phyloP scores from a whole-genome alignment of 2,888 invertebrate species.

The Tuberolachnus salignus region DNA sequence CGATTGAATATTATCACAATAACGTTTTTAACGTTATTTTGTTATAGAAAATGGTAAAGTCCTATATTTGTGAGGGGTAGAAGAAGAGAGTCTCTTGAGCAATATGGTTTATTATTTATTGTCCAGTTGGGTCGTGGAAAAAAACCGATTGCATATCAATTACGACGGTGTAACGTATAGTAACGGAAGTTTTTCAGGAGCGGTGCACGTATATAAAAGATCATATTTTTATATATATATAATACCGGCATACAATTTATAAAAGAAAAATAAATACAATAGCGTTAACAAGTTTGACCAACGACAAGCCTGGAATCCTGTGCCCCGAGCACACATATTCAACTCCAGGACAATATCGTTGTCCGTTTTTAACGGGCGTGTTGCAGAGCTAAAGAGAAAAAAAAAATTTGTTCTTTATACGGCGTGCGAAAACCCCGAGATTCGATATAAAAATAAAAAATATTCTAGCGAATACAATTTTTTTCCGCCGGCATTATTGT shows the following conservation, averaged over 20 bases:
- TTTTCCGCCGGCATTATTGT: background rate
- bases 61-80: background rate
- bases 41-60: background rate
- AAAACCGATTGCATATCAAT: background rate
- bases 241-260: background rate
- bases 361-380: constrained; percentile 8
- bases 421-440: constrained; percentile 6
- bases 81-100: background rate
- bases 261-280: background rate
- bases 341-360: background rate
- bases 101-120: constrained; percentile 2
- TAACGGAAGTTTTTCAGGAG: constrained; percentile 31
- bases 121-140: background rate
- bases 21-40: too few relatives aligned
- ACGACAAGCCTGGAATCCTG: background rate
- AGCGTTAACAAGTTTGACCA: background rate
- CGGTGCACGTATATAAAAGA: background rate
- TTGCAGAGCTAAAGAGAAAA: constrained; percentile 28
- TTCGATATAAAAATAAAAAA: background rate
- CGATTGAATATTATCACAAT: too few relatives aligned
- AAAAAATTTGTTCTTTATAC: background rate
- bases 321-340: background rate
- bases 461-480: background rate
- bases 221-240: background rate
- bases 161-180: background rate